Base-by-base conservation (phyloP, 2,113 vertebrate species). In the Anguilla rostrata region DNA sequence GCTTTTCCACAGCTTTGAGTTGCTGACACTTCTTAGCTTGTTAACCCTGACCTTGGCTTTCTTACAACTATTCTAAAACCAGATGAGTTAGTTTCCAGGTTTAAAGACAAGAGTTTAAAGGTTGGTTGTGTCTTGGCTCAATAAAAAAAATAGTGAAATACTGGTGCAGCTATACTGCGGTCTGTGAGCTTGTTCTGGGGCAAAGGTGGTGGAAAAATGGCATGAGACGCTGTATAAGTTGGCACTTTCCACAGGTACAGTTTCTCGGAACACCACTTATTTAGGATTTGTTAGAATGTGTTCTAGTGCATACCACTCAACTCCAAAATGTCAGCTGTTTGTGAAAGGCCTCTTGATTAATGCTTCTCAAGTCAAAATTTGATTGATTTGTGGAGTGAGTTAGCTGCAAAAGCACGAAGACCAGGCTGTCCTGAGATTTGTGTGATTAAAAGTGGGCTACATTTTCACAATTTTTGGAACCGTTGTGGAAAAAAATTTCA, bases 401-500 rank as follows among this genome's bases (percentile, higher is more conserved):
- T 16, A n/a, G 15, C 75, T 34, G 43, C 46, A 16, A 78, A n/a
- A 53, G 26, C 12, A n/a, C 26, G 3, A 20, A 71, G 22, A 71
- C 15, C 60, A 63, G 14, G 15, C 60, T 20, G 60, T 41, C 34
- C 85, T 43, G 15, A 71, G 63, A 63, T 87, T 81, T 26, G 41
- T 75, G 20, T 57, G 63, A n/a, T 85, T 87, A 39, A 88, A 82
- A 81, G 83, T 49, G 9, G 43, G 43, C 43, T 46, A 81, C 11
- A 34, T 75, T 75, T 75, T 75, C n/a, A 34, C 0, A 75, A 75
- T 40, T 78, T 26, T 83, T 71, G 56, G 34, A 83, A 82, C 71
- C 71, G 34, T 22, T 26, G 12, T 39, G 53, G 40, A 57, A 82
- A 46, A 18, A 49, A 53, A 29, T 12, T 53, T 71, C 63, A 34